Evolutionary conservation across 2,797 vertebrate genomes (phyloP).

Genomic region (Sus cebifrons): DNA sequence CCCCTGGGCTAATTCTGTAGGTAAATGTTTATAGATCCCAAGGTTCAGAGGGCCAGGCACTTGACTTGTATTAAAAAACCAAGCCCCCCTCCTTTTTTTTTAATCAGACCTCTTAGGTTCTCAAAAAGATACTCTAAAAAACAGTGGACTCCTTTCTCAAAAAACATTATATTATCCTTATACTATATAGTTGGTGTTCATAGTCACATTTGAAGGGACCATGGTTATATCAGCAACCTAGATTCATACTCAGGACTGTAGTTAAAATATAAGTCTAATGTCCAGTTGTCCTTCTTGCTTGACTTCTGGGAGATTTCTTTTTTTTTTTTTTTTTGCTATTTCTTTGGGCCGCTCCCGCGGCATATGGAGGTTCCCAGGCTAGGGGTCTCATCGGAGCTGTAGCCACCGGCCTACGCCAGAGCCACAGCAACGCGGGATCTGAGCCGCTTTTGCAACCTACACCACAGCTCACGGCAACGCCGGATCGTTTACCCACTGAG

Average conservation of each 20-base stretch:
- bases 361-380: no score
- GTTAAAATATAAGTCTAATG: neutral
- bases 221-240: neutral
- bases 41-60: neutral
- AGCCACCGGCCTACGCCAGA: no score
- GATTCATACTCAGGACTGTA: neutral
- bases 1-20: neutral
- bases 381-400: no score
- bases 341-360: no score
- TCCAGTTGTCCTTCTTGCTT: neutral
- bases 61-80: neutral
- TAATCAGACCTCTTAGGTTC: neutral
- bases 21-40: neutral
- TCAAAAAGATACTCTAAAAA: neutral
- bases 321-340: no score
- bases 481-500: no score
- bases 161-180: neutral
- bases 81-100: neutral
- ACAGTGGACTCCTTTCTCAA: neutral
- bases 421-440: no score
- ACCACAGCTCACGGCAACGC: no score
- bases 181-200: neutral
- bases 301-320: neutral
- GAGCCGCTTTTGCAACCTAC: no score
- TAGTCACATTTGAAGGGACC: neutral